Percentiles rank a stretch among this genome's conserved stretches.
These are phyloP conservation scores for Acromyrmex echinatior DNA, from an alignment of 1,140 invertebrate genomes.

Conservation along the genomic window DNA sequence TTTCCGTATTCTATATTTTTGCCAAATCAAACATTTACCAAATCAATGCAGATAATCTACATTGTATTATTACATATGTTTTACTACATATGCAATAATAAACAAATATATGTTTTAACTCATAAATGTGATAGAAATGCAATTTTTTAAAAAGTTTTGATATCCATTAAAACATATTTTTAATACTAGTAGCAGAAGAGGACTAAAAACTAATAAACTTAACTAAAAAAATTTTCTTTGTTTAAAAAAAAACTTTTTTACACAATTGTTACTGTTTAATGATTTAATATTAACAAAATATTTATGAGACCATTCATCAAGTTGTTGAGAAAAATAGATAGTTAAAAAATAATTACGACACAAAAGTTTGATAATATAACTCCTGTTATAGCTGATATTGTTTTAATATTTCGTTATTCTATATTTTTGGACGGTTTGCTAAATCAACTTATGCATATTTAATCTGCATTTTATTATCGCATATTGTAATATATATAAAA, in stretches of 20 bases:
- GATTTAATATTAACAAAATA: background rate
- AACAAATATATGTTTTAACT: background rate
- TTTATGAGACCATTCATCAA: background rate
- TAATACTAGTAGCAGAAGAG: background rate
- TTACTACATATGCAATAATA: background rate
- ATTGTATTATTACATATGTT: background rate
- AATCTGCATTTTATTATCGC: conserved; percentile 12
- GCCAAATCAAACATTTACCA: background rate
- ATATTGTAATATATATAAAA: background rate
- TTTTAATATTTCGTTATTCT: too few species aligned
- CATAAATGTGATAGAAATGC: background rate
- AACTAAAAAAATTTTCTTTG: background rate
- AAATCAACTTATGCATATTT: conserved; percentile 8
- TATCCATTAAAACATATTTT: background rate
- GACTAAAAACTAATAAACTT: background rate
- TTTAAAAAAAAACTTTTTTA: background rate
- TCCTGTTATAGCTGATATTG: background rate
- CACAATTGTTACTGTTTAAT: background rate
- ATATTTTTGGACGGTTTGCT: background rate
- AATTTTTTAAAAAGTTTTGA: background rate
- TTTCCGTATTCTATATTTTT: background rate
- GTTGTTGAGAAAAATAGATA: too few species aligned
- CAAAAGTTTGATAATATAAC: too few species aligned
- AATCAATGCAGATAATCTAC: conserved; percentile 20
- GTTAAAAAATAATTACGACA: too few species aligned